phyloP scores from a whole-genome alignment of 1,140 invertebrate genomes.

The Drosophila persimilis region DNA sequence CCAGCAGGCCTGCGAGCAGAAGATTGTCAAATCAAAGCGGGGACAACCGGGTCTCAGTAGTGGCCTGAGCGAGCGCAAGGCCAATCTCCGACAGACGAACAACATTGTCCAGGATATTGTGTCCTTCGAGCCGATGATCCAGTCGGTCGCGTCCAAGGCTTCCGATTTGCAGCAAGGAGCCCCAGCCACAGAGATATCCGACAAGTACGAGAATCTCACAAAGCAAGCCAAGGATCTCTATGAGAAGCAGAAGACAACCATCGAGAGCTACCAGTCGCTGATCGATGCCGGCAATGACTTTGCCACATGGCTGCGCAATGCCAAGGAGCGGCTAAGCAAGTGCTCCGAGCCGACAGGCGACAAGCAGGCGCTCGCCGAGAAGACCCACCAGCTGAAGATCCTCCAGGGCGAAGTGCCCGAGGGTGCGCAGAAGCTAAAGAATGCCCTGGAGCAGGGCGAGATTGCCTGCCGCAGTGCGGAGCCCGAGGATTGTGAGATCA shows the following conservation, averaged over 20 bases:
- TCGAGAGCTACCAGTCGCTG: constrained; percentile 94
- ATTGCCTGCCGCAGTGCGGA: constrained; percentile 92
- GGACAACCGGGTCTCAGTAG: constrained; percentile 90
- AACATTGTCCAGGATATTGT: constrained; percentile 97
- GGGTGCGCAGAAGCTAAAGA: constrained; percentile 91
- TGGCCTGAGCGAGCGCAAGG: constrained; percentile 91
- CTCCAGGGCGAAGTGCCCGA: constrained; percentile 91
- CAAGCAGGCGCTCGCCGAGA: constrained; percentile 93
- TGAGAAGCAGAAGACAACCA: constrained; percentile 94
- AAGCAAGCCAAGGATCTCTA: constrained; percentile 95
- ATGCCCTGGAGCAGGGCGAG: constrained; percentile 91
- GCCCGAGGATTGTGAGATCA: constrained; percentile 93
- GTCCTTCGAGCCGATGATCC: constrained; percentile 97
- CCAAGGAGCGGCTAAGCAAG: constrained; percentile 95
- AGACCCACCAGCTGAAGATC: constrained; percentile 93
- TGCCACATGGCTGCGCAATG: constrained; percentile 93
- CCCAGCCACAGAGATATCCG: constrained; percentile 94
- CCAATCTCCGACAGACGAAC: constrained; percentile 94
- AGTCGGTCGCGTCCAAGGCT: constrained; percentile 95
- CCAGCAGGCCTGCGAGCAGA: constrained; percentile 95
- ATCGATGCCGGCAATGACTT: constrained; percentile 96
- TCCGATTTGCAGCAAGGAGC: constrained; percentile 93
- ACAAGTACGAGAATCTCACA: constrained; percentile 94
- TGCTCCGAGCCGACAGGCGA: constrained; percentile 97
- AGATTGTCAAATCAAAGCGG: constrained; percentile 90